Evolutionary conservation across 2,888 invertebrate species (phyloP).

Genomic region (Anoplius nigerrimus): DNA sequence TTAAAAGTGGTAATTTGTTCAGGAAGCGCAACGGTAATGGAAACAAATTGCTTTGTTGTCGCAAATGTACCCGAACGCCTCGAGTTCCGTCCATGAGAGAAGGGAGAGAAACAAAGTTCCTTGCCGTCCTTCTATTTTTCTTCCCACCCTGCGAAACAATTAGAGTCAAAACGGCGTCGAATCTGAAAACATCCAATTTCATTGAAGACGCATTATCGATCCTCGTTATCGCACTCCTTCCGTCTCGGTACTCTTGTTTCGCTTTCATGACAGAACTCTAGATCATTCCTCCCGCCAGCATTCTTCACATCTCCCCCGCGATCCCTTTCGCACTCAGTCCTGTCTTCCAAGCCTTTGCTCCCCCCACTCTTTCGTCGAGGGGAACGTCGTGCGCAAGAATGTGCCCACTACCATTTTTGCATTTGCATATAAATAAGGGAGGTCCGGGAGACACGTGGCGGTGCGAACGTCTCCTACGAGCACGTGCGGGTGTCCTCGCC

Average conservation of each 20-base stretch:
- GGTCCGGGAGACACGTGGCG: slow-evolving; percentile 32
- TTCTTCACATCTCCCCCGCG: slow-evolving; percentile 3
- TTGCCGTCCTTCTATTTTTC: background rate
- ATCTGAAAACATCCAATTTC: too few relatives aligned
- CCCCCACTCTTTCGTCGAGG: background rate
- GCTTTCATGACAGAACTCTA: slow-evolving; percentile 35
- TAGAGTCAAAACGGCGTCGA: background rate
- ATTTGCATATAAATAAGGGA: slow-evolving; percentile 66
- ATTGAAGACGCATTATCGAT: slow-evolving; percentile 42
- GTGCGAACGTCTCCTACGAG: background rate
- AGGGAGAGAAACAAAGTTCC: background rate
- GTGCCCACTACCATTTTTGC: slow-evolving; percentile 53
- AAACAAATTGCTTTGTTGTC: too few relatives aligned
- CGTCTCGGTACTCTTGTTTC: slow-evolving; percentile 30
- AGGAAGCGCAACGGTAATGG: too few relatives aligned
- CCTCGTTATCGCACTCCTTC: slow-evolving; percentile 33
- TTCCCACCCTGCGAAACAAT: background rate
- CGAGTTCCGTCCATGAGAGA: too few relatives aligned
- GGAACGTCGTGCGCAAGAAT: slow-evolving; percentile 30
- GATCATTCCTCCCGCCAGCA: slow-evolving; percentile 30
- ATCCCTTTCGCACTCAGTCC: background rate
- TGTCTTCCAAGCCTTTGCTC: slow-evolving; percentile 8
- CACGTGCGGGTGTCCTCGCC: too few relatives aligned
- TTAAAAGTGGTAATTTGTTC: too few relatives aligned
- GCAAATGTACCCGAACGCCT: too few relatives aligned